These are phyloP conservation scores for Bos indicus DNA, from an alignment of 2,113 vertebrate species.

Conservation along the genomic window DNA sequence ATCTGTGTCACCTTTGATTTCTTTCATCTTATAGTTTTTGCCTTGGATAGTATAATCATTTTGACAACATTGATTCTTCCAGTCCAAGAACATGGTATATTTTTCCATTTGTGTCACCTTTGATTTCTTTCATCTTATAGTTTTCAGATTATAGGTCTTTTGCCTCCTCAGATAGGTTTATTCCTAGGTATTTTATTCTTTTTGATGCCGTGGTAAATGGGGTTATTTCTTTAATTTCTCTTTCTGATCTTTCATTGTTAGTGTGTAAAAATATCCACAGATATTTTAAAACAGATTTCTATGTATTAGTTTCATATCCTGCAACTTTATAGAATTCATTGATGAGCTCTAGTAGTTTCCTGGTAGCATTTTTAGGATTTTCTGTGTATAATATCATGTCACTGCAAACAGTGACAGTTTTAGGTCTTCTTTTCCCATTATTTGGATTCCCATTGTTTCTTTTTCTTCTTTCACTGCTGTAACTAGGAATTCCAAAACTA, in stretches of 20 bases:
- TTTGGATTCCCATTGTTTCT: background rate
- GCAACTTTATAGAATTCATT: background rate
- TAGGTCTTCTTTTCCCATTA: background rate
- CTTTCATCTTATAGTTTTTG: background rate
- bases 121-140: background rate
- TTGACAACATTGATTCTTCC: background rate
- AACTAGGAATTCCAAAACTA: background rate
- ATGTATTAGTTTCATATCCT: background rate
- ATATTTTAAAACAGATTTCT: background rate
- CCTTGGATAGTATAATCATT: background rate
- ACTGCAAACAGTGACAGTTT: background rate
- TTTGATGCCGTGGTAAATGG: background rate
- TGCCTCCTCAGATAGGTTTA: background rate
- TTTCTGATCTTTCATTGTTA: background rate
- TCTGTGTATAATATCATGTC: background rate
- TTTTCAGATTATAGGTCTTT: background rate
- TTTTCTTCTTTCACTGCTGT: background rate
- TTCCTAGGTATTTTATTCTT: background rate
- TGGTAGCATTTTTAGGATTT: background rate
- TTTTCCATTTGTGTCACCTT: background rate
- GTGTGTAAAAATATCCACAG: background rate
- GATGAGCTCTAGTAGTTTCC: background rate
- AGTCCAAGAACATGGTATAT: background rate
- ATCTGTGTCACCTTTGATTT: background rate
- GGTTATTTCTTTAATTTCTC: background rate